phyloP scores from a whole-genome alignment of 2,888 invertebrate species.

The Plutella xylostella region DNA sequence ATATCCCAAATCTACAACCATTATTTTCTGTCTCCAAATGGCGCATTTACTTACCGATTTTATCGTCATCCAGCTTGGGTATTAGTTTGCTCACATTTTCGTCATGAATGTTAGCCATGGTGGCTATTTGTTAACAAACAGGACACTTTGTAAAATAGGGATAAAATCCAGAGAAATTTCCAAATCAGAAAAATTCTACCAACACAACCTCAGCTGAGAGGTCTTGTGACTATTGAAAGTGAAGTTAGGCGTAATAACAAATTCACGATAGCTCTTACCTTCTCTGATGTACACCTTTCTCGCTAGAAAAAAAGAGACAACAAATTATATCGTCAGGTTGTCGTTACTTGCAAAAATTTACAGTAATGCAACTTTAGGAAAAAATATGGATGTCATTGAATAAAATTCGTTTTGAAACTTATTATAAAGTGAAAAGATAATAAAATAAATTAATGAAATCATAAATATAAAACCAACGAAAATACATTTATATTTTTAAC shows the following conservation, averaged over 20 bases:
- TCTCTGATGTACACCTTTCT: constrained; percentile 42
- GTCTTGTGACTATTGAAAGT: constrained; percentile 62
- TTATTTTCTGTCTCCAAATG: no score
- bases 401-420: no score
- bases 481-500: no score
- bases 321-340: constrained; percentile 30
- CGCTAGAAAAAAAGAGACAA: constrained; percentile 48
- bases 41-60: constrained; percentile 77
- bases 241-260: constrained; percentile 36
- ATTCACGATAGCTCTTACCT: constrained; percentile 42
- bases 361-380: constrained; percentile 19
- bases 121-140: constrained; percentile 33
- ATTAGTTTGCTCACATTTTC: constrained; percentile 75
- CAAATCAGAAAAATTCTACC: constrained; percentile 26
- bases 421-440: no score
- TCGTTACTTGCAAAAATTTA: constrained; percentile 27
- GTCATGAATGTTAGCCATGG: constrained; percentile 70
- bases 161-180: constrained; percentile 28
- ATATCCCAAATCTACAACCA: not conserved
- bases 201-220: constrained; percentile 62
- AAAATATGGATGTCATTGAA: constrained; percentile 14
- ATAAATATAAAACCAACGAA: no score
- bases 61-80: constrained; percentile 83
- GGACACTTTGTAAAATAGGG: constrained; percentile 26
- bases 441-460: no score